phyloP scores from a whole-genome alignment of 2,888 invertebrate species.

The Limnephilus marmoratus region DNA sequence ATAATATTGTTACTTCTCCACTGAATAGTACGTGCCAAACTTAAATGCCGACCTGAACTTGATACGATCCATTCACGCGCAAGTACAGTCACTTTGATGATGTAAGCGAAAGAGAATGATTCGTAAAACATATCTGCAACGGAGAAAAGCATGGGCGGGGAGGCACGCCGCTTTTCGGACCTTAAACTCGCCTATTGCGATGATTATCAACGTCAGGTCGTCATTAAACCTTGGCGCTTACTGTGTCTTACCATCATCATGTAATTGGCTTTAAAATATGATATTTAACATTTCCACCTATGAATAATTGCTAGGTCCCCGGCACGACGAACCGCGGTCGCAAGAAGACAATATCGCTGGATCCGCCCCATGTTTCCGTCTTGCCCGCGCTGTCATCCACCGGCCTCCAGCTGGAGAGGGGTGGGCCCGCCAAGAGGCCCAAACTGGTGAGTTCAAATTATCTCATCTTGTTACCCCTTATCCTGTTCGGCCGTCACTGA shows the following conservation, averaged over 20 bases:
- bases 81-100: no score
- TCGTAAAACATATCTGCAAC: no score
- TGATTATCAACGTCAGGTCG: no score
- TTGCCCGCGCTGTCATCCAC: conserved; percentile 69
- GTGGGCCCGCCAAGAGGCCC: conserved; percentile 72
- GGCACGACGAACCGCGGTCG: conserved; percentile 90
- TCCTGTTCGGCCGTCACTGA: background rate
- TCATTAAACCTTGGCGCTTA: no score
- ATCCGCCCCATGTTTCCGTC: conserved; percentile 80
- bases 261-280: background rate
- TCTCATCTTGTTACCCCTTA: background rate
- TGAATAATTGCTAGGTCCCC: conserved; percentile 75
- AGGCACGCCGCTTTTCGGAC: no score
- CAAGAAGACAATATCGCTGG: conserved; percentile 92
- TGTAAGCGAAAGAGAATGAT: no score
- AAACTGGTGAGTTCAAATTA: conserved; percentile 71
- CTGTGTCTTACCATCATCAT: background rate
- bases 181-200: no score
- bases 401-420: conserved; percentile 62
- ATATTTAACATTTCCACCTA: conserved; percentile 23
- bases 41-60: no score
- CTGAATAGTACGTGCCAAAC: no score
- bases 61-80: no score
- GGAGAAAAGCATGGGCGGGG: no score
- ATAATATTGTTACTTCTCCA: background rate